phyloP scores from a whole-genome alignment of 2,797 vertebrate species.

The Tangara arthus region DNA sequence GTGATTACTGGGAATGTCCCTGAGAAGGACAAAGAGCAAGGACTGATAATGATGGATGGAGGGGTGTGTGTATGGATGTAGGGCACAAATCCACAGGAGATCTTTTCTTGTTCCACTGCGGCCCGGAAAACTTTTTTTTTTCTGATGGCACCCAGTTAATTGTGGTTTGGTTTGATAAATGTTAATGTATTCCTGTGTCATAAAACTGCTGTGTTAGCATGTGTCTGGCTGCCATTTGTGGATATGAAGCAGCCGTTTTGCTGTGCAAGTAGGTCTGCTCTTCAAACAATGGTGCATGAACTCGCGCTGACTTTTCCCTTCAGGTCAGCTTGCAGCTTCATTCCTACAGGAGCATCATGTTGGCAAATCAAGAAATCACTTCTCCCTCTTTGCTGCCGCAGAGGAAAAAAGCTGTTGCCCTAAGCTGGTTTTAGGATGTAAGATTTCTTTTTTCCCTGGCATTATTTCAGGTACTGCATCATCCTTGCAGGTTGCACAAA shows the following conservation, averaged over 20 bases:
- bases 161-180: slow-evolving; percentile 20
- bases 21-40: neutral
- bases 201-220: slow-evolving; percentile 14
- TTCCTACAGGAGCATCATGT: neutral
- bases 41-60: neutral
- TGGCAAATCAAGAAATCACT: neutral
- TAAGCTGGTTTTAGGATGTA: neutral
- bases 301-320: neutral
- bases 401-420: neutral
- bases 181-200: slow-evolving; percentile 3
- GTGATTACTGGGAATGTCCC: neutral
- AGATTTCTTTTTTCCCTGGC: neutral
- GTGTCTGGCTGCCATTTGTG: slow-evolving; percentile 27
- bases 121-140: neutral
- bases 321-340: neutral
- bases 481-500: neutral
- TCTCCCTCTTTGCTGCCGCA: neutral
- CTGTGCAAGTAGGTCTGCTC: neutral
- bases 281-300: neutral
- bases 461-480: neutral
- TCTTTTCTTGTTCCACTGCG: neutral
- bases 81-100: neutral
- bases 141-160: slow-evolving; percentile 16
- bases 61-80: neutral
- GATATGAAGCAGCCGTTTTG: neutral